Evolutionary conservation across 2,113 vertebrate genomes (phyloP), one percentile per base, ranked within the genome.

Genomic region (Marcusenius ussheri): DNA sequence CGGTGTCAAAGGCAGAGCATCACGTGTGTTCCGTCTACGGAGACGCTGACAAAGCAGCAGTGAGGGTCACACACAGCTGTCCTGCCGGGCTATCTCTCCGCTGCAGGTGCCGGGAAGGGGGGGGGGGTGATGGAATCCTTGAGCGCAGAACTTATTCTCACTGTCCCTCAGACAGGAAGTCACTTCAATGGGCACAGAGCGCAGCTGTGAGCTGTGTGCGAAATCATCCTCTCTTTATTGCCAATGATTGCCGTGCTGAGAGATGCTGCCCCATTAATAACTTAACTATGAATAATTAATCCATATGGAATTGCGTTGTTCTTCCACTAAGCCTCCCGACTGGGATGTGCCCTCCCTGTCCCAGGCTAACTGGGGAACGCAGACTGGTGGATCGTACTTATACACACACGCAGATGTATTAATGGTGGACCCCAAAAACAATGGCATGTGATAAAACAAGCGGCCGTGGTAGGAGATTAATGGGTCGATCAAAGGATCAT

Each of bases 1-100:
- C 92, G 90, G 89, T 90, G 92, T 93, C 91, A 92, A 45, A 49
- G 45, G n/a, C 42, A 46, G 94, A 46, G 87, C 87, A 5, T 58
- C 19, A 19, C 10, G 6, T 15, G 17, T 87, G n/a, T 87, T 24
- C 35, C 1, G 87, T 88, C 51, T 88, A 47, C 11, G 49, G 49
- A 87, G 85, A 46, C n/a, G 47, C 80, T 87, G n/a, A 53, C 27
- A 27, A 56, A 6, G 31, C 49, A 39, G 17, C 1, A 9, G 27
- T 13, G 21, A 80, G 19, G 45, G 83, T 46, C 80, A 46, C 45
- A 21, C 21, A 11, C 35, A 83, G 21, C 42, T 47, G 80, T 47
- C 83, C 21, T 42, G 45, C 42, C 80, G 27, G 50, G 17, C 50
- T 50, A 10, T 51, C 49, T 17, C 85, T 50, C 50, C 27, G 3